A percentile compares a stretch with the other conserved stretches of the same genome.
These are phyloP conservation scores for Macrotis lagotis DNA, from an alignment of 2,113 vertebrate species.

Conservation along the genomic window DNA sequence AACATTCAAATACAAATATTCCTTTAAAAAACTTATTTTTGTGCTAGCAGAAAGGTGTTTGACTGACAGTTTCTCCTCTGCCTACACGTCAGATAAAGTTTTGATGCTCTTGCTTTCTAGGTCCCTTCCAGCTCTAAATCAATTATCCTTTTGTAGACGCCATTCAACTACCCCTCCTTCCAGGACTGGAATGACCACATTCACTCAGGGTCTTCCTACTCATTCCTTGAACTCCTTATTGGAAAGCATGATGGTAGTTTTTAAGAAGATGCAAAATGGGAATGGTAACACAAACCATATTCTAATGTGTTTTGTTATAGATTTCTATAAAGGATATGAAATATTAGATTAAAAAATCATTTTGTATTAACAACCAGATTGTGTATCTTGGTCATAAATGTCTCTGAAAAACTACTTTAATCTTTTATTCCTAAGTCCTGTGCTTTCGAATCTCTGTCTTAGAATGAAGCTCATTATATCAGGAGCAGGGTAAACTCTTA, in stretches of 20 bases:
- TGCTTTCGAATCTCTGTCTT: neutral
- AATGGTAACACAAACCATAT: neutral
- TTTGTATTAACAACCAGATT: neutral
- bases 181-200: neutral
- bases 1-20: slow-evolving; percentile 51
- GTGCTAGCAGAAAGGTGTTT: neutral
- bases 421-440: neutral
- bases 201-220: neutral
- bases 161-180: neutral
- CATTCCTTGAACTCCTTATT: neutral
- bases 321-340: neutral
- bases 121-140: neutral
- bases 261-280: neutral
- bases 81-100: neutral
- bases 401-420: slow-evolving; percentile 1
- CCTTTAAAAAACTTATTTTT: slow-evolving; percentile 38
- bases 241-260: neutral
- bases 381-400: neutral
- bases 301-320: neutral
- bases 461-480: neutral
- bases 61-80: neutral
- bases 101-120: neutral
- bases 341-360: neutral
- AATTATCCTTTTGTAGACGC: neutral
- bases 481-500: neutral